Evolutionary conservation across 2,888 invertebrate genomes (phyloP).

Genomic region (Drosophila melanosoma): DNA sequence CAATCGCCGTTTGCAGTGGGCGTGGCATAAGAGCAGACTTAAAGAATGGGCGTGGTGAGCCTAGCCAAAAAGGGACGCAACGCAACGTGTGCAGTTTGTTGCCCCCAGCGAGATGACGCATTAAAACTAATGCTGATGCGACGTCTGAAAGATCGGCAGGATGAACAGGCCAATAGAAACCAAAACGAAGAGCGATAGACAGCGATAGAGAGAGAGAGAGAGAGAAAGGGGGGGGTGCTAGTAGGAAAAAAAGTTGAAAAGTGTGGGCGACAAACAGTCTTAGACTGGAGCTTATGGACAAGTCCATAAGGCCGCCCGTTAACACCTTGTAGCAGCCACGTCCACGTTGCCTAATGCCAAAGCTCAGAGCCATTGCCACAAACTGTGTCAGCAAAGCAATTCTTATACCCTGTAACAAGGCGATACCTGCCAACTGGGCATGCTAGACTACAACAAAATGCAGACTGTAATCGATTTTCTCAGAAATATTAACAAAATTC

Average conservation of each 20-base stretch:
- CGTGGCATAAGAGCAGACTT: neutral
- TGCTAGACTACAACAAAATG: neutral
- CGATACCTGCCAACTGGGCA: neutral
- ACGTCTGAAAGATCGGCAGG: conserved; percentile 50
- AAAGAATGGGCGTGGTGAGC: neutral
- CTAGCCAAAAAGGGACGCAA: neutral
- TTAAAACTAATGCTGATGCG: conserved; percentile 80
- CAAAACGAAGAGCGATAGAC: neutral
- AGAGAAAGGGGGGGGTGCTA: neutral
- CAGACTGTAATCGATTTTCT: neutral
- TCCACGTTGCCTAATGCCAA: conserved; percentile 80
- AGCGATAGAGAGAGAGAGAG: neutral
- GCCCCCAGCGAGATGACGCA: conserved; percentile 67
- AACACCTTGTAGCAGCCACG: conserved; percentile 80
- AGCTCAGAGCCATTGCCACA: conserved; percentile 80
- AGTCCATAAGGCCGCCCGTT: conserved; percentile 79
- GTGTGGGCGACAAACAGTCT: conserved; percentile 68
- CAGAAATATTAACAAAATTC: neutral
- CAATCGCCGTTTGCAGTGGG: conserved; percentile 39
- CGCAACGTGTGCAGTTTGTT: conserved; percentile 67
- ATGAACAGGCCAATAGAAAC: conserved; percentile 6
- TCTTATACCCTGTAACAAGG: conserved; percentile 50
- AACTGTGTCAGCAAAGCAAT: conserved; percentile 80
- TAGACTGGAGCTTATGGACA: conserved; percentile 76
- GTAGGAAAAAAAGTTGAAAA: conserved; percentile 8